Percentiles rank a stretch among this genome's conserved stretches.
These are phyloP conservation scores for Sceloporus undulatus DNA, from an alignment of 2,113 vertebrate genomes.

Conservation along the genomic window DNA sequence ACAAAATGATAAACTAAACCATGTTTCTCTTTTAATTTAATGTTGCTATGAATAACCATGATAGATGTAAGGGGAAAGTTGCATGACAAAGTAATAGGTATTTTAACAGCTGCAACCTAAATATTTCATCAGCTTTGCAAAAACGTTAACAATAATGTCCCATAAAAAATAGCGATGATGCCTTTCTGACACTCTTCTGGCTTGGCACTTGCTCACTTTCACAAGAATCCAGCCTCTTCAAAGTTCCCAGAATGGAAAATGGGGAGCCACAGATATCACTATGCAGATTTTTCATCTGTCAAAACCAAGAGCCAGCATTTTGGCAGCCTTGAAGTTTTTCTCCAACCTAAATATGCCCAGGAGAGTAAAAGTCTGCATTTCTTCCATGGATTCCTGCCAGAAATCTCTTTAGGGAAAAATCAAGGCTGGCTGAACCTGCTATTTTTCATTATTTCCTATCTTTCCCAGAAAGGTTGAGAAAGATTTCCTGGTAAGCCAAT, in stretches of 20 bases:
- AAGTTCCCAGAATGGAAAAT: background rate
- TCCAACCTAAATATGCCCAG: constrained; percentile 9
- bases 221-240: constrained; percentile 8
- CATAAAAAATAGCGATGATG: background rate
- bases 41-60: background rate
- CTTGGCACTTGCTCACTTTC: background rate
- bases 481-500: constrained; percentile 31
- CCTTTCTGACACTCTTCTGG: background rate
- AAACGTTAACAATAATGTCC: background rate
- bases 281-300: constrained; percentile 40
- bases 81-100: too few relatives aligned
- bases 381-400: constrained; percentile 41
- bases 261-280: constrained; percentile 4
- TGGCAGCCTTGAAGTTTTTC: constrained; percentile 49
- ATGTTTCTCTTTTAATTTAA: background rate
- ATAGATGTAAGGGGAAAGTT: background rate
- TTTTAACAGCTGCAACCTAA: background rate
- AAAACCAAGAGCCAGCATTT: constrained; percentile 20
- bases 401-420: constrained; percentile 44
- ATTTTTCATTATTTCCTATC: constrained; percentile 38
- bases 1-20: background rate
- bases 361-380: constrained; percentile 45
- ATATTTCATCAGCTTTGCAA: background rate
- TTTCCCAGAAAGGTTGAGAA: constrained; percentile 30
- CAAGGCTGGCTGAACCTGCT: constrained; percentile 38